phyloP scores from a whole-genome alignment of 2,888 invertebrate genomes.

The Agonopterix heracliana region DNA sequence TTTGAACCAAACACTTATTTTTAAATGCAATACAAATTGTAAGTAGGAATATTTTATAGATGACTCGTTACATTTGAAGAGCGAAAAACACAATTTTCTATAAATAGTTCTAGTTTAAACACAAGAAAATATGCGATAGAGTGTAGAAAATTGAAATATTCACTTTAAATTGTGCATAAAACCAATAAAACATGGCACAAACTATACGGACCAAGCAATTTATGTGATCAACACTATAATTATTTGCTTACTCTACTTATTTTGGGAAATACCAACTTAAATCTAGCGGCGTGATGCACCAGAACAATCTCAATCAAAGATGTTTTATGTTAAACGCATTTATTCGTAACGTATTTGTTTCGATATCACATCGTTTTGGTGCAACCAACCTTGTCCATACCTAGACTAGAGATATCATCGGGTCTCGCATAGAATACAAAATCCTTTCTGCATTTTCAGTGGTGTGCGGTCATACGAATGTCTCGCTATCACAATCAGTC shows the following conservation, averaged over 20 bases:
- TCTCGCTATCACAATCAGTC: conserved; percentile 12
- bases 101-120: too few relatives aligned
- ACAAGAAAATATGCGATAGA: conserved; percentile 44
- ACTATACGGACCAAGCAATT: conserved; percentile 10
- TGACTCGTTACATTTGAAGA: conserved; percentile 5
- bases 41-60: conserved; percentile 3
- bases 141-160: conserved; percentile 69
- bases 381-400: conserved; percentile 6
- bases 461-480: neutral
- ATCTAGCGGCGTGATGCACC: conserved; percentile 4
- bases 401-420: conserved; percentile 16
- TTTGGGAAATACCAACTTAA: conserved; percentile 2
- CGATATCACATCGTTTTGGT: conserved; percentile 1
- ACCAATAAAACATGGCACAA: conserved; percentile 57
- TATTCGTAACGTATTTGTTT: too few relatives aligned
- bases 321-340: too few relatives aligned
- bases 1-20: conserved; percentile 26
- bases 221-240: conserved; percentile 9
- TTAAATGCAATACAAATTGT: conserved; percentile 36
- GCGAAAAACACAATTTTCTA: neutral
- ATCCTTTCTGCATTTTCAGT: conserved; percentile 6
- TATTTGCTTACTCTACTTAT: conserved; percentile 3
- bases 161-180: conserved; percentile 38
- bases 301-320: conserved; percentile 1
- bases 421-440: conserved; percentile 1